phyloP scores from a whole-genome alignment of 1,140 invertebrate genomes.

The Euura saliciscinereae region DNA sequence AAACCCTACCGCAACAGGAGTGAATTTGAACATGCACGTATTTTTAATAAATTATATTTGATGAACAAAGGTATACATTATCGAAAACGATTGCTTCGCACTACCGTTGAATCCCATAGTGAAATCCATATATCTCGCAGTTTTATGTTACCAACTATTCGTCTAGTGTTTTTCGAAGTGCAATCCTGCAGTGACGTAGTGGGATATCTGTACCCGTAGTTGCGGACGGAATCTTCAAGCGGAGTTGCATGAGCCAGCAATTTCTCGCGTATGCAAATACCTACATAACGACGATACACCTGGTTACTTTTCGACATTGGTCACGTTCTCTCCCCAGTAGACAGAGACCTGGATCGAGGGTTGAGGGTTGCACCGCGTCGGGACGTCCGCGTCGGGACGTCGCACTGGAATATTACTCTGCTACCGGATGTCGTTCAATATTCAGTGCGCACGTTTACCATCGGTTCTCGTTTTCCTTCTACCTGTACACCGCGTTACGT shows the following conservation, averaged over 20 bases:
- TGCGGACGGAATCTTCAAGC: neutral
- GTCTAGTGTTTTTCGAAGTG: too few species aligned
- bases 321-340: neutral
- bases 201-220: neutral
- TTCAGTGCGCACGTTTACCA: neutral
- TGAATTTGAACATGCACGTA: too few species aligned
- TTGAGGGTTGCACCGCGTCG: neutral
- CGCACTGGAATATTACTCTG: neutral
- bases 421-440: neutral
- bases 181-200: neutral
- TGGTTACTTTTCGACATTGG: slow-evolving; percentile 1
- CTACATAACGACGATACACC: neutral
- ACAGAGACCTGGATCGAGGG: neutral
- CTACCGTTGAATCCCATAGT: too few species aligned
- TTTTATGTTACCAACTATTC: too few species aligned
- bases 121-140: too few species aligned
- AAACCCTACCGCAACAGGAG: too few species aligned
- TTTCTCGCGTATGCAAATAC: neutral
- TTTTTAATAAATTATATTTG: too few species aligned
- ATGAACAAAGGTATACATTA: too few species aligned
- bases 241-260: neutral
- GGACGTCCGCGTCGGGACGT: neutral
- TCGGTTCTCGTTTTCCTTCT: neutral
- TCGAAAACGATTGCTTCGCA: too few species aligned
- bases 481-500: neutral